These are phyloP conservation scores for Nephila pilipes DNA, from an alignment of 1,140 invertebrate species.

Conservation along the genomic window DNA sequence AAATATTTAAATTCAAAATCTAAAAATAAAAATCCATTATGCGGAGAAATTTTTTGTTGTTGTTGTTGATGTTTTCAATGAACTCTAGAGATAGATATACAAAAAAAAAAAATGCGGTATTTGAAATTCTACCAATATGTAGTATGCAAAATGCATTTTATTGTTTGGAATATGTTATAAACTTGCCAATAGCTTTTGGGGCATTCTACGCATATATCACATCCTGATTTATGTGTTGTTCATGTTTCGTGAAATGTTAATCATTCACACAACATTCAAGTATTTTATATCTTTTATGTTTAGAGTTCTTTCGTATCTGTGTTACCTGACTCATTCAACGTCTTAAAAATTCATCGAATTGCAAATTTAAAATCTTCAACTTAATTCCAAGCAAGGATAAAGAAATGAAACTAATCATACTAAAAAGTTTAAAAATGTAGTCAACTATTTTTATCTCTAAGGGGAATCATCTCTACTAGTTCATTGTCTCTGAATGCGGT, in stretches of 20 bases:
- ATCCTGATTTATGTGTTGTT: neutral
- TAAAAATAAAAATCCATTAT: slow-evolving; percentile 39
- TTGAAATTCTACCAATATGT: neutral
- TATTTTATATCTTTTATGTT: no score
- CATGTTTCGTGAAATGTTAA: neutral
- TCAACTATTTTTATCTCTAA: no score
- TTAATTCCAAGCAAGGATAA: no score
- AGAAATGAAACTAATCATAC: no score
- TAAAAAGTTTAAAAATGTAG: no score
- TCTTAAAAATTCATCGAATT: no score
- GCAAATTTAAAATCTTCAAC: no score
- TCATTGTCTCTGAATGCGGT: no score
- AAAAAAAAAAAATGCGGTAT: neutral
- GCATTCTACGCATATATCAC: neutral
- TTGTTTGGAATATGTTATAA: neutral
- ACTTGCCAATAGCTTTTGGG: neutral
- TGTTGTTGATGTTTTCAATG: neutral
- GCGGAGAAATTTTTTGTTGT: neutral
- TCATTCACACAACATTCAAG: no score
- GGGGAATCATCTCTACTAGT: no score
- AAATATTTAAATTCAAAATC: slow-evolving; percentile 55
- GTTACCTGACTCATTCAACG: no score
- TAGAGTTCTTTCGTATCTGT: no score
- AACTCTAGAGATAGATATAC: neutral
- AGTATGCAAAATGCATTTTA: neutral